These are phyloP conservation scores for Trypoxylus dichotomus DNA, from an alignment of 1,140 invertebrate species.

Conservation along the genomic window DNA sequence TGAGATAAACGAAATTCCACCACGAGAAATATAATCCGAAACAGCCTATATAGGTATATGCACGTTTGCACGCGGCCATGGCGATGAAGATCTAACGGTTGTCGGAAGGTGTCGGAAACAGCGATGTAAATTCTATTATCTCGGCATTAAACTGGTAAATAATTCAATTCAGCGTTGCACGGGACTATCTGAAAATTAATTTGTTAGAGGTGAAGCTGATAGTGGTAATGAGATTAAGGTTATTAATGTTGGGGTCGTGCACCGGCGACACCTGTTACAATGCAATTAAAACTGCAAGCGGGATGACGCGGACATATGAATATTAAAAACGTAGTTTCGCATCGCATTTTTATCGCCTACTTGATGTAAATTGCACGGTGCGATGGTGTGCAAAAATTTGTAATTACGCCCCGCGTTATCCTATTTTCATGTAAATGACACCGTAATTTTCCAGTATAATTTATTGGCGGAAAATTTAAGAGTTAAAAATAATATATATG, in stretches of 20 bases:
- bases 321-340: not conserved
- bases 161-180: not conserved
- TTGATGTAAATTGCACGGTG: not conserved
- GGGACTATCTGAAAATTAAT: constrained; percentile 21
- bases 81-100: not conserved
- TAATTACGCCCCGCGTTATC: not conserved
- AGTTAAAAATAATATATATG: no score
- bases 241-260: constrained; percentile 12
- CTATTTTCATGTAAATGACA: no score
- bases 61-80: no score
- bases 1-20: no score
- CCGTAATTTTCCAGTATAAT: no score
- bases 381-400: not conserved
- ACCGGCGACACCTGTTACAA: constrained; percentile 11
- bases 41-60: no score
- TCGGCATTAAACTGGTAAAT: not conserved
- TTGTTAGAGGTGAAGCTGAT: constrained; percentile 21
- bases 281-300: constrained; percentile 19
- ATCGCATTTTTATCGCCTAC: not conserved
- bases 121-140: constrained; percentile 18
- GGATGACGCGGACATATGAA: not conserved
- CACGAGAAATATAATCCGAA: no score
- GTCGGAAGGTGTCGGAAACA: not conserved
- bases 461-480: no score
- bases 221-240: constrained; percentile 22